Percentiles rank a stretch among this genome's conserved stretches.
Conservation (phyloP, 2,888 invertebrate genomes). For the Chymomyza amoena region DNA sequence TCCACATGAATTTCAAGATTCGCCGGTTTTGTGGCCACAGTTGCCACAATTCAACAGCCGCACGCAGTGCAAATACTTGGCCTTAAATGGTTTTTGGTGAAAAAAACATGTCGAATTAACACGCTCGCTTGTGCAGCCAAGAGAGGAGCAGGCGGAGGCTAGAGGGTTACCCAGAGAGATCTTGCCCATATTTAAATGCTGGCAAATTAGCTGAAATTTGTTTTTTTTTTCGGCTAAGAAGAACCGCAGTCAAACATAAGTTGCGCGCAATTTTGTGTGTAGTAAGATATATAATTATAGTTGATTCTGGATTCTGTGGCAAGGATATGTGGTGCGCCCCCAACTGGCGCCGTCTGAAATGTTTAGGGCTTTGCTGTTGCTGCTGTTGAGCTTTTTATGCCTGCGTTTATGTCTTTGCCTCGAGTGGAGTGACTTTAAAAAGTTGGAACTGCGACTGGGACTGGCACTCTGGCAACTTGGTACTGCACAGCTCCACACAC, state of each 20-base stretch:
- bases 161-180: neutral
- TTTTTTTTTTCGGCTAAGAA: constrained; percentile 7
- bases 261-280: constrained; percentile 48
- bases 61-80: constrained; percentile 74
- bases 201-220: constrained; percentile 68
- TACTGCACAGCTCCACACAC: constrained; percentile 8
- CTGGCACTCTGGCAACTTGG: no score
- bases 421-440: constrained; percentile 5
- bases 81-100: constrained; percentile 72
- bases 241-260: constrained; percentile 12
- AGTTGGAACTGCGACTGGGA: neutral
- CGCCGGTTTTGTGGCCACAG: neutral
- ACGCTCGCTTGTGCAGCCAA: constrained; percentile 55
- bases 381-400: constrained; percentile 72
- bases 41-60: constrained; percentile 47
- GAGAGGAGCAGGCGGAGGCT: neutral
- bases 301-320: constrained; percentile 45
- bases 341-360: constrained; percentile 65
- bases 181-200: constrained; percentile 56
- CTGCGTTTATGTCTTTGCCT: constrained; percentile 30
- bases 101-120: constrained; percentile 77
- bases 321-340: constrained; percentile 25
- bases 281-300: constrained; percentile 61
- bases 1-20: constrained; percentile 49
- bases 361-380: constrained; percentile 63